Base-by-base conservation (phyloP, 1,140 invertebrate genomes). In the Aporrectodea caliginosa region DNA sequence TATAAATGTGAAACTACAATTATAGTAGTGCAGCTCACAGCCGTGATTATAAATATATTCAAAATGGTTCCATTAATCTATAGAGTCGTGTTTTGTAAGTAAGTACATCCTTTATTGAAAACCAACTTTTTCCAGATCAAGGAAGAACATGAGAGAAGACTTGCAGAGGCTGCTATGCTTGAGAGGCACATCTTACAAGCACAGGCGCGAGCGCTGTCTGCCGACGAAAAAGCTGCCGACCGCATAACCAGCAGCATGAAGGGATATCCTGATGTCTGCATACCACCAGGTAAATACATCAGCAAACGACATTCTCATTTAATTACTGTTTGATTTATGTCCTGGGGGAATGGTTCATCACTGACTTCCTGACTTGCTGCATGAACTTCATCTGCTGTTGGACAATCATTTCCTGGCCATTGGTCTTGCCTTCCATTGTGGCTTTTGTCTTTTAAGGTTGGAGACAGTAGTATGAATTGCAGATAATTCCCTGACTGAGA, bases 161-260 rank as follows among this genome's bases (percentile, higher is more conserved):
- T 88, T 80, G 84, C 85, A 74, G 86, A 88, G 75, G 85, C 85
- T 68, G 85, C 88, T 68, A 87, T 87, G 85, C 79, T 88, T 31
- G 88, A 88, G 81, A 80, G 85, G 33, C 88, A 88, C 74, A 88
- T 88, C 71, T 86, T 88, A 84, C 85, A 88, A 80, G 86, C 88
- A 2, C 85, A 88, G 78, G 88, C 87, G 6, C 81, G 85, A 58
- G 87, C 88, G 32, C 86, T 87, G 84, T 87, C 87, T 32, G 85
- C 86, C 73, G 88, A 88, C 81, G 87, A 88, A 73, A 80, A 86
- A 33, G 85, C 85, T 75, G 70, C 87, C 27, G 85, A 87, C 73
- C 81, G 83, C 68, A 77, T 84, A 0, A 75, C 82, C 69, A 78
- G 82, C 32, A 84, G 82, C 29, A 85, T 84, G 80, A 83, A 84